phyloP scores from a whole-genome alignment of 2,888 invertebrate species.

The Dione vanillae region DNA sequence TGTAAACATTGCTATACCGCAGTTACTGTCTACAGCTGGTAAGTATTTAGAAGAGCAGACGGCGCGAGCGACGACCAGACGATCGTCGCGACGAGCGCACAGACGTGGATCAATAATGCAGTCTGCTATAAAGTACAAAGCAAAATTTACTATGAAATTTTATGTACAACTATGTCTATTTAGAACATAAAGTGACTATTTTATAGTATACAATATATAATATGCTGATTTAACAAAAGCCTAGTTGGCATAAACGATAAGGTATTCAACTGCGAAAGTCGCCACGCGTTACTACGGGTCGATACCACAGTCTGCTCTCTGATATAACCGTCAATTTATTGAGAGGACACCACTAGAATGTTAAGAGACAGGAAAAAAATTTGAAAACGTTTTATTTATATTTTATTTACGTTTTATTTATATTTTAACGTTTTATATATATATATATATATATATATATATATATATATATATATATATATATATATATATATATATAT shows the following conservation, averaged over 20 bases:
- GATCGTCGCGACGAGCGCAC: constrained; percentile 16
- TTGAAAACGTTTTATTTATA: constrained; percentile 11
- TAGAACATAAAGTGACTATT: too few relatives aligned
- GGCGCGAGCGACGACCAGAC: constrained; percentile 27
- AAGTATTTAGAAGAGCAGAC: constrained; percentile 14
- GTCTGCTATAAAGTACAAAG: constrained; percentile 1
- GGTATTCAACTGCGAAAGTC: constrained; percentile 26
- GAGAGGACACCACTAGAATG: constrained; percentile 54
- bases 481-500: too few relatives aligned
- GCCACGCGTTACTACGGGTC: constrained; percentile 48
- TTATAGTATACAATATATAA: not conserved
- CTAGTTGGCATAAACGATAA: constrained; percentile 2
- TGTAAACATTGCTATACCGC: not conserved
- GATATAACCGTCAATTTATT: constrained; percentile 61
- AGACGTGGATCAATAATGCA: constrained; percentile 21
- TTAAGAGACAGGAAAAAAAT: constrained; percentile 48
- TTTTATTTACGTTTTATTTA: too few relatives aligned
- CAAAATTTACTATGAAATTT: not conserved
- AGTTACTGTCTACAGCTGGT: not conserved
- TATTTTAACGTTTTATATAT: too few relatives aligned
- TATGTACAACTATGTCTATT: too few relatives aligned
- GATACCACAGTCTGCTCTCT: constrained; percentile 50
- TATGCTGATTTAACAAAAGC: not conserved
- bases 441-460: too few relatives aligned
- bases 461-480: too few relatives aligned